Conservation (phyloP, 2,797 vertebrate genomes). For the Ispidina picta region DNA sequence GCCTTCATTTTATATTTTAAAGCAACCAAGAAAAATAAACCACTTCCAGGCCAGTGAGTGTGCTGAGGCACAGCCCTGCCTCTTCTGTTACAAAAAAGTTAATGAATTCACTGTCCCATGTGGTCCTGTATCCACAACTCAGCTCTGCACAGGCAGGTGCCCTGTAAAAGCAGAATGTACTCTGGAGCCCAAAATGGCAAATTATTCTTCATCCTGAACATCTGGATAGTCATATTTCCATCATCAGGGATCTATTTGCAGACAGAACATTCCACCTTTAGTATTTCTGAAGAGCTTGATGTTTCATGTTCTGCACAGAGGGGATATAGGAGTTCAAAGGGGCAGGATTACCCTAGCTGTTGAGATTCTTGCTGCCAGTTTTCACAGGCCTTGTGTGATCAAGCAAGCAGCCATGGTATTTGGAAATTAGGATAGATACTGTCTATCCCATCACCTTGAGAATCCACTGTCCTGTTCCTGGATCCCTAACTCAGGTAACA, state of each 20-base stretch:
- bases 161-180: not conserved
- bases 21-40: not conserved
- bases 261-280: not conserved
- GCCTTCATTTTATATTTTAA: not conserved
- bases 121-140: not conserved
- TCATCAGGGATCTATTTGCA: not conserved
- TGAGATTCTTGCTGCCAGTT: not conserved
- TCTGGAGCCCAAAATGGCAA: not conserved
- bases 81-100: not conserved
- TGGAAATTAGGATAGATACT: not conserved
- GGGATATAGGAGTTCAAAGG: not conserved
- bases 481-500: not conserved
- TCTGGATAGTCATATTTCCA: not conserved
- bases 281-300: not conserved
- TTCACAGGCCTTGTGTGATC: not conserved
- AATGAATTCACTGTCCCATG: not conserved
- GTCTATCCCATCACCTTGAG: not conserved
- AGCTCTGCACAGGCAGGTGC: not conserved
- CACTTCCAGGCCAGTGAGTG: not conserved
- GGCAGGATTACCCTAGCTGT: not conserved
- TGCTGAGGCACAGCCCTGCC: not conserved
- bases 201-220: not conserved
- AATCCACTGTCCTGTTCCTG: not conserved
- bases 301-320: not conserved
- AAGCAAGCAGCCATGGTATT: not conserved